Percentiles rank a stretch among this genome's conserved stretches.
Evolutionary conservation across 2,797 vertebrate genomes (phyloP).

Genomic region (Megaceryle alcyon): DNA sequence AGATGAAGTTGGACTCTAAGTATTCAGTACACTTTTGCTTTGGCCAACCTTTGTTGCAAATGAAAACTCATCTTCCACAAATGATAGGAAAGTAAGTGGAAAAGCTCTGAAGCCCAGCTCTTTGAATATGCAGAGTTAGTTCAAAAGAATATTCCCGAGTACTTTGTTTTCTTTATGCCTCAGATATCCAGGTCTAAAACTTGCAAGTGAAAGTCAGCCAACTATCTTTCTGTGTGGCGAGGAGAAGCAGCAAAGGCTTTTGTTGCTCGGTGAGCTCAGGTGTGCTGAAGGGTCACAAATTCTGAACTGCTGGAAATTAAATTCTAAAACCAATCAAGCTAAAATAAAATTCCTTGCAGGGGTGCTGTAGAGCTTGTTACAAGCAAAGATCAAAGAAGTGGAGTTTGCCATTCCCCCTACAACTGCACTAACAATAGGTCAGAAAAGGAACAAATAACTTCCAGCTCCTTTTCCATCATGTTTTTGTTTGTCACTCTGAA

Average conservation of each 20-base stretch:
- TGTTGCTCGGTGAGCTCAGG: not conserved
- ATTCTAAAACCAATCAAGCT: slow-evolving; percentile 10
- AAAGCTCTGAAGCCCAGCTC: not conserved
- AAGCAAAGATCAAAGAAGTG: not conserved
- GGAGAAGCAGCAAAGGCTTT: not conserved
- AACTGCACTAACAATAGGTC: slow-evolving; percentile 1
- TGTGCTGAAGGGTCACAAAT: not conserved
- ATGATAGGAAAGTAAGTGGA: not conserved
- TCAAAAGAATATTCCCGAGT: not conserved
- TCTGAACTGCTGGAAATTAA: slow-evolving; percentile 1
- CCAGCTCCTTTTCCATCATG: not conserved
- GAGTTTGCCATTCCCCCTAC: not conserved
- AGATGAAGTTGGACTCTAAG: not conserved
- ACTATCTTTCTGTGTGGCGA: not conserved
- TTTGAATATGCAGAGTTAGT: not conserved
- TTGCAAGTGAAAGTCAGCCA: not conserved
- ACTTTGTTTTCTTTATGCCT: not conserved
- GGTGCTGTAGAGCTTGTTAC: not conserved
- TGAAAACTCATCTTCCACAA: not conserved
- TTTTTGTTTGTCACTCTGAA: not conserved
- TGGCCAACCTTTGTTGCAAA: not conserved
- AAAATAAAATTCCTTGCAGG: slow-evolving; percentile 4
- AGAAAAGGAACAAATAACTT: slow-evolving; percentile 21
- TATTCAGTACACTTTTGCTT: not conserved
- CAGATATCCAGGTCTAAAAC: not conserved